Evolutionary conservation across 2,113 vertebrate genomes (phyloP).

Genomic region (Python bivittatus): DNA sequence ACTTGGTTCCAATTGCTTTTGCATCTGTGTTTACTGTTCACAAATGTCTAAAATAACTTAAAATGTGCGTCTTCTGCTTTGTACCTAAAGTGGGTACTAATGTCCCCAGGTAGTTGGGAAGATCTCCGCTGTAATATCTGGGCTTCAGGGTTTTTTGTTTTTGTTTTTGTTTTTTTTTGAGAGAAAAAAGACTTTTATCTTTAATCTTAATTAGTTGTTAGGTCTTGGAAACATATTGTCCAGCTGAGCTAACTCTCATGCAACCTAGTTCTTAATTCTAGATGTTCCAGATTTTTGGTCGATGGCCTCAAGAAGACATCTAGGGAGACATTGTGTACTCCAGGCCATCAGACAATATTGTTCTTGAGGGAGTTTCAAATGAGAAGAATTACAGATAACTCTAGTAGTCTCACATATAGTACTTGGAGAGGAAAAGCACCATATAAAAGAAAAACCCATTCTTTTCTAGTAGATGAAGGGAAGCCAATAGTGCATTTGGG

Average conservation of each 20-base stretch:
- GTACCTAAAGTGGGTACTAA: neutral
- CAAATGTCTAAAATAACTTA: neutral
- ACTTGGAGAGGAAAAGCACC: neutral
- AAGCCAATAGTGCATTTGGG: too few species aligned
- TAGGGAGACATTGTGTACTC: neutral
- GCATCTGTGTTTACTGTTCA: neutral
- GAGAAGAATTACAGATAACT: neutral
- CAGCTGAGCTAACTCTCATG: neutral
- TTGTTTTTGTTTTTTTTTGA: neutral
- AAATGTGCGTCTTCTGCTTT: neutral
- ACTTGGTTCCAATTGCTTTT: neutral
- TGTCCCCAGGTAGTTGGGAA: neutral
- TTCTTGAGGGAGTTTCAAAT: neutral
- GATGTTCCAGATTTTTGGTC: neutral
- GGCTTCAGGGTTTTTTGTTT: neutral
- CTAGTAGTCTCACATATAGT: neutral
- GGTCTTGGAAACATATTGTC: neutral
- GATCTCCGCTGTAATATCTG: neutral
- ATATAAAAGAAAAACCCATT: neutral
- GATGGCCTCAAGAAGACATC: neutral
- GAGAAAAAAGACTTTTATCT: neutral
- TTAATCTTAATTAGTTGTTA: neutral
- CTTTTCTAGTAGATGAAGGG: neutral
- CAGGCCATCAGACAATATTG: neutral
- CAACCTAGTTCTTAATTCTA: neutral